Base-by-base conservation (phyloP, 2,888 invertebrate genomes). In the Temnothorax rugatulus region DNA sequence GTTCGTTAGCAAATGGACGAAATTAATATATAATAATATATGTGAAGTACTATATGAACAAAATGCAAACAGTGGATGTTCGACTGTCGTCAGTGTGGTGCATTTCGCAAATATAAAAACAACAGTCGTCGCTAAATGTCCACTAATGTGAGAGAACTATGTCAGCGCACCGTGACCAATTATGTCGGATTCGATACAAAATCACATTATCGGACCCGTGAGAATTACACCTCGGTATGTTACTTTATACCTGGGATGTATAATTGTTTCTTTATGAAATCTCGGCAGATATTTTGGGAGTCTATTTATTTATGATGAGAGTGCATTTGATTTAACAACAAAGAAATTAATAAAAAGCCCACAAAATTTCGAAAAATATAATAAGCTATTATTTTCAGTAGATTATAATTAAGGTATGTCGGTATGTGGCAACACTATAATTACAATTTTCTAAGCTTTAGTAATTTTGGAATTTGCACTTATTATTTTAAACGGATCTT, bases 131-230 rank as follows among this genome's bases (percentile, higher is more conserved):
- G 64, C 59, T 66, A 75, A 38, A 50, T 54, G 66, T 54, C 38
- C 79, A 59, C 76, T 90, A 89, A 90, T 91, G 87, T 91, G 89
- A 88, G 87, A 89, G 88, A 91, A 85, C 86, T 88, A 87, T 86
- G 87, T 54, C 71, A 64, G 82, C 66, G 82, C 66, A 77, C 57
- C 69, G 82, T 83, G 83, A 52, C 57, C 76, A 52, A 82, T 68
- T 85, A 87, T 85, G 84, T 88, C 85, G 87, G 87, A 89, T 91
- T 86, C 71, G 84, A 87, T 75, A 83, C 84, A 87, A 89, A 89
- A 63, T 87, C 88, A 77, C 73, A 83, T 76, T 79, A 89, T 79
- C 74, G 81, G 38, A 82, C 75, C 81, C 81, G 74, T 89, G 83
- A 84, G 79, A 84, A 79, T 86, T 85, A 84, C 79, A 68, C 71